Evolutionary conservation across 2,888 invertebrate genomes (phyloP), one percentile per base, ranked within the genome.

Genomic region (Mycalesis mineus): DNA sequence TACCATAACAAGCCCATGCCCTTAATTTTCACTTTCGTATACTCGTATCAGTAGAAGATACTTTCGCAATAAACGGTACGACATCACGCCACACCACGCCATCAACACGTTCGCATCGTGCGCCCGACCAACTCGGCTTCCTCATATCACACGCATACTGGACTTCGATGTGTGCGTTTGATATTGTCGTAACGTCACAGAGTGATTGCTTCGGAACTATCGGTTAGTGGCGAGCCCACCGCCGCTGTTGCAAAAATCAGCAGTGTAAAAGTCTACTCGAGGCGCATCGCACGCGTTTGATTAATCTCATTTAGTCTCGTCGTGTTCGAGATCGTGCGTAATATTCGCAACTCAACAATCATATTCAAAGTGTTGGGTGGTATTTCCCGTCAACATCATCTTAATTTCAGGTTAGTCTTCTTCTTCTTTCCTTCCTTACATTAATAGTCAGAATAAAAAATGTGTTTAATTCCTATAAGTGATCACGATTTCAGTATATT

Each of bases 21-120:
- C 52, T 42, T 42, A 42, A 31, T 52, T 52, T 39, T 28, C 33
- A 40, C 39, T 52, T 56, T 50, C 49, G 40, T 31, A n/a, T n/a
- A n/a, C n/a, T n/a, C n/a, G 31, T 48, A 41, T 52, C 51, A 54
- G 41, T 36, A 58, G 48, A 63, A 49, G 52, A 52, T 61, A 80
- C 83, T 88, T 88, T 87, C 86, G 80, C 78, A 84, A 78, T 57
- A 61, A 69, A 71, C 80, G 78, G 80, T 74, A 69, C 77, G 82
- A 80, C 73, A 71, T 69, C 70, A 87, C 88, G 88, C 88, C 87
- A 88, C 74, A 75, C 75, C 84, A 76, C 77, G 77, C 84, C 78
- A 84, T 80, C 73, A 73, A 71, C 76, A 72, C 67, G 65, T 67
- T 61, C 64, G 64, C 57, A 55, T 62, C 63, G 61, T 56, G 57